Evolutionary conservation across 2,797 vertebrate genomes (phyloP).

Genomic region (Enteromius afrohamiltoni): DNA sequence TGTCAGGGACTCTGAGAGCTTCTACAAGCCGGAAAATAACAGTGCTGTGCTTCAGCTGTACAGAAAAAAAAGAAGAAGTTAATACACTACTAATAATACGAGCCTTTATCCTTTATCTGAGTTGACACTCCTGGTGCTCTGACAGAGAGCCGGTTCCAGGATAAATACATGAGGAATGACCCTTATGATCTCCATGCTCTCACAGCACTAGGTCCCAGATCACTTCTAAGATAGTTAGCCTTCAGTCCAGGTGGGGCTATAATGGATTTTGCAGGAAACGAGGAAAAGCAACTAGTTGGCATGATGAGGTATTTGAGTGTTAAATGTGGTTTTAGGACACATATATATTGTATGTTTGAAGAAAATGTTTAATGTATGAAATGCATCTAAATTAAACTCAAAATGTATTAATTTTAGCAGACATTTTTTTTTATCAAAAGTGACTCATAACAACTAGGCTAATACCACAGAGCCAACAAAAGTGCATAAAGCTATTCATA

Average conservation of each 20-base stretch:
- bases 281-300: neutral
- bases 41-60: neutral
- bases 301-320: neutral
- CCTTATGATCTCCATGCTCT: neutral
- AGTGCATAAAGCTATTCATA: neutral
- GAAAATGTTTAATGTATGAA: neutral
- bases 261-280: conserved; percentile 10
- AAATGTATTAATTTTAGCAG: neutral
- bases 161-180: conserved; percentile 18
- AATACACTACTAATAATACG: neutral
- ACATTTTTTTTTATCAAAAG: neutral
- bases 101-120: conserved; percentile 12
- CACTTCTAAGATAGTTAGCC: neutral
- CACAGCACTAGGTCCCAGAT: neutral
- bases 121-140: conserved; percentile 23
- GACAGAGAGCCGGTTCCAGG: neutral
- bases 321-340: neutral
- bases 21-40: neutral
- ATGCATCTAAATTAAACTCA: neutral
- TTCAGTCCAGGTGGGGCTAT: neutral
- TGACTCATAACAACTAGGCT: neutral
- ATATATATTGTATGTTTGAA: neutral
- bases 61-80: neutral
- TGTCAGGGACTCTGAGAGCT: conserved; percentile 44
- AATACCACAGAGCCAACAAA: neutral